Evolutionary conservation across 2,113 vertebrate genomes (phyloP).

Genomic region (Eupsittula cactorum): DNA sequence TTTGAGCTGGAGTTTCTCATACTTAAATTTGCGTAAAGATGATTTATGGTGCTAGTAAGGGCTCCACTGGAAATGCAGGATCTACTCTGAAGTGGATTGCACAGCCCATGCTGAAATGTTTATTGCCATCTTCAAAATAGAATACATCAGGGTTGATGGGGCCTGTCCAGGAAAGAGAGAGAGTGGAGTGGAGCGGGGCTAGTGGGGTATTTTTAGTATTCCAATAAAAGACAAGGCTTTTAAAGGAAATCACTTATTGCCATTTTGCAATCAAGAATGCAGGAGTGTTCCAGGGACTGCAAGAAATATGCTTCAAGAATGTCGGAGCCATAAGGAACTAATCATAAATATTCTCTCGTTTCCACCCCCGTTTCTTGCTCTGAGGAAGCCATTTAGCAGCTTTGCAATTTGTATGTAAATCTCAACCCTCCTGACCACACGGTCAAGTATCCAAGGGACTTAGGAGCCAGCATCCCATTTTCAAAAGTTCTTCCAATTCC

Average conservation of each 20-base stretch:
- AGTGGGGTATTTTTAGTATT: slow-evolving; percentile 64
- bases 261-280: slow-evolving; percentile 70
- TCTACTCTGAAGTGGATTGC: slow-evolving; percentile 49
- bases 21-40: slow-evolving; percentile 33
- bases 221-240: slow-evolving; percentile 63
- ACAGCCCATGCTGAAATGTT: slow-evolving; percentile 68
- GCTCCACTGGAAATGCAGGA: slow-evolving; percentile 50
- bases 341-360: slow-evolving; percentile 55
- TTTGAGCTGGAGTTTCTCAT: slow-evolving; percentile 32
- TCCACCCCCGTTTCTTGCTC: slow-evolving; percentile 46
- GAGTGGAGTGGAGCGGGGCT: slow-evolving; percentile 14
- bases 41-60: slow-evolving; percentile 61
- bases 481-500: not conserved
- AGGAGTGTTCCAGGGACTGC: slow-evolving; percentile 69
- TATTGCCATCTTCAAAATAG: slow-evolving; percentile 62
- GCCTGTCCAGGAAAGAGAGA: slow-evolving; percentile 62
- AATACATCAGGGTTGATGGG: slow-evolving; percentile 59
- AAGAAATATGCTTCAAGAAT: slow-evolving; percentile 67
- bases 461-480: slow-evolving; percentile 30
- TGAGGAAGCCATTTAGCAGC: slow-evolving; percentile 48
- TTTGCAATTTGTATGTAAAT: slow-evolving; percentile 60
- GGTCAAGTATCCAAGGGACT: not conserved
- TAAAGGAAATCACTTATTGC: slow-evolving; percentile 69
- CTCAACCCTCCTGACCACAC: slow-evolving; percentile 17
- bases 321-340: slow-evolving; percentile 59